phyloP scores from a whole-genome alignment of 2,113 vertebrate species.

The Corythornis madagascariensis region DNA sequence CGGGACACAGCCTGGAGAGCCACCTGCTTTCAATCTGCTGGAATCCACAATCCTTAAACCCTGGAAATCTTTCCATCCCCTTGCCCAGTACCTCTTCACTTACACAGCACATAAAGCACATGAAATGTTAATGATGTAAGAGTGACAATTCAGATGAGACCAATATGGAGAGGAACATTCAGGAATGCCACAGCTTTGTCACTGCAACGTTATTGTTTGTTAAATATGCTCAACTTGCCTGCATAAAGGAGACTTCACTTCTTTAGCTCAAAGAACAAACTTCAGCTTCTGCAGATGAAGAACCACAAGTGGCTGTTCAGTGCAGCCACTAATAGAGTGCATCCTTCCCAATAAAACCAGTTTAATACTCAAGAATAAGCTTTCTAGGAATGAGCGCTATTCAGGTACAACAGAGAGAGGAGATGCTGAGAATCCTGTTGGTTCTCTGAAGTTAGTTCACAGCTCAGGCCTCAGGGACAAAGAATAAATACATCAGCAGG shows the following conservation, averaged over 20 bases:
- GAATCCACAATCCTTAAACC: neutral
- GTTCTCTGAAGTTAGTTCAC: neutral
- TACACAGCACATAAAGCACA: neutral
- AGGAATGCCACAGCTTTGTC: neutral
- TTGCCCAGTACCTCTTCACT: neutral
- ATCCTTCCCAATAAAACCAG: neutral
- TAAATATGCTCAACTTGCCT: neutral
- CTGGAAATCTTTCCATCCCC: neutral
- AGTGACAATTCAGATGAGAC: neutral
- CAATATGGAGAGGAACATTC: neutral
- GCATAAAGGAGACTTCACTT: neutral
- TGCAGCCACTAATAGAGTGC: neutral
- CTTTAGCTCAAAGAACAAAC: neutral
- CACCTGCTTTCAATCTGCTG: conserved; percentile 11
- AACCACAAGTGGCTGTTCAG: neutral
- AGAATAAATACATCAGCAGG: neutral
- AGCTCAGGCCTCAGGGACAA: neutral
- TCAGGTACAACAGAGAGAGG: neutral
- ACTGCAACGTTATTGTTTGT: neutral
- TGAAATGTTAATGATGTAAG: neutral
- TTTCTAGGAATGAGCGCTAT: neutral
- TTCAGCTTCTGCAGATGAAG: neutral
- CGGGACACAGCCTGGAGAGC: neutral
- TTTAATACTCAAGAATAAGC: neutral
- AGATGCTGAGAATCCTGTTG: neutral